A percentile compares a stretch with the other conserved stretches of the same genome.
Evolutionary conservation across 1,140 invertebrate species (phyloP).

Genomic region (Condylostylus longicornis): DNA sequence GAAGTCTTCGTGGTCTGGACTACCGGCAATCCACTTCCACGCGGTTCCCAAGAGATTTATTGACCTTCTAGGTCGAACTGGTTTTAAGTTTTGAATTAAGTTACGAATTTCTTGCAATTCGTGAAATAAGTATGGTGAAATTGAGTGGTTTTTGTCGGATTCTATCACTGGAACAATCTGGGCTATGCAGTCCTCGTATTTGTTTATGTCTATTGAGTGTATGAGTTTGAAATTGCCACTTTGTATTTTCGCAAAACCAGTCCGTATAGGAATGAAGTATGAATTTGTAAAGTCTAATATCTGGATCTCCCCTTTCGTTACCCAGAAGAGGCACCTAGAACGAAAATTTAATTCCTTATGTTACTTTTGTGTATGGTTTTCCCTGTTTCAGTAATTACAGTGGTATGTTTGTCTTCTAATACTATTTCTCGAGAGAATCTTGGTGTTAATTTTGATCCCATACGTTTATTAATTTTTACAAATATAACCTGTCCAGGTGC

Average conservation of each 20-base stretch:
- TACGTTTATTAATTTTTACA: conserved; percentile 6
- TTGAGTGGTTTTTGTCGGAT: no score
- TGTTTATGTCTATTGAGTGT: no score
- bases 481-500: conserved; percentile 2
- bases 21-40: conserved; percentile 7
- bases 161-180: no score
- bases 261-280: no score
- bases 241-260: no score
- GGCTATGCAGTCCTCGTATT: no score
- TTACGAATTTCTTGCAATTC: no score
- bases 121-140: no score
- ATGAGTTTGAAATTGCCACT: no score
- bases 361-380: conserved; percentile 7
- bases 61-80: background rate
- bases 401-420: background rate
- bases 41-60: conserved; percentile 4
- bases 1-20: conserved; percentile 6
- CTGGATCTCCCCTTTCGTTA: no score
- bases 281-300: no score
- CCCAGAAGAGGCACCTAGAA: conserved; percentile 2
- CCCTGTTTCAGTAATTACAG: background rate
- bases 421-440: conserved; percentile 6
- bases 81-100: no score
- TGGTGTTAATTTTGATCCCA: conserved; percentile 4
- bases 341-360: conserved; percentile 4